Conservation (phyloP, 2,888 invertebrate genomes). For the Yponomeuta malinellus region DNA sequence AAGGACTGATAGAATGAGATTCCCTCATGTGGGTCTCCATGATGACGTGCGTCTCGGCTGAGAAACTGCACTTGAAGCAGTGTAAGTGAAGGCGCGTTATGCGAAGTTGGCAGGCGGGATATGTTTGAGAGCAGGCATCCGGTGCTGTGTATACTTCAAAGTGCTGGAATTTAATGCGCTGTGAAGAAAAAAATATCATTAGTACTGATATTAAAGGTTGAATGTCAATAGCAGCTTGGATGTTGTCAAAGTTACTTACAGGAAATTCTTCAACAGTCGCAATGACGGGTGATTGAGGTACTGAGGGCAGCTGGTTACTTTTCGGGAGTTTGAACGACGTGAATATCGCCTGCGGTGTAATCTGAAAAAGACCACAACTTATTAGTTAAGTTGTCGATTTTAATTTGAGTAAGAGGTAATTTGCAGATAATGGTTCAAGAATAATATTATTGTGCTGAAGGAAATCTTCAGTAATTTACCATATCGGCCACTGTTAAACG, state of each 20-base stretch:
- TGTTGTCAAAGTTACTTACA: conserved; percentile 38
- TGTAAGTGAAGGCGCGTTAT: conserved; percentile 86
- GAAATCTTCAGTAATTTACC: too few relatives aligned
- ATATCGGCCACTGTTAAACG: too few relatives aligned
- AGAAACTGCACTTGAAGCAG: conserved; percentile 91
- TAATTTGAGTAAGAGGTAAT: too few relatives aligned
- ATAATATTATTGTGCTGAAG: too few relatives aligned
- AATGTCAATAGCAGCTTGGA: neutral
- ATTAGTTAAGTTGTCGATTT: too few relatives aligned
- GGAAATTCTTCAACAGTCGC: conserved; percentile 67
- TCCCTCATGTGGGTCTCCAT: conserved; percentile 90
- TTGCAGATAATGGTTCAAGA: too few relatives aligned
- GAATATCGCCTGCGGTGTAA: conserved; percentile 91
- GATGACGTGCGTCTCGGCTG: conserved; percentile 85
- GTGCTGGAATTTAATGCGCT: conserved; percentile 77
- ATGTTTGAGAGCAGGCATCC: conserved; percentile 79
- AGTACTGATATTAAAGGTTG: too few relatives aligned
- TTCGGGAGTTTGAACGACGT: conserved; percentile 95
- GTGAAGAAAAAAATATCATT: conserved; percentile 23
- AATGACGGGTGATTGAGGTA: conserved; percentile 57
- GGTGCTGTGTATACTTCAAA: conserved; percentile 78
- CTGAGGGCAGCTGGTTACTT: conserved; percentile 63
- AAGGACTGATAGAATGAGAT: conserved; percentile 88
- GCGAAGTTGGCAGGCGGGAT: conserved; percentile 82
- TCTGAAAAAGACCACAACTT: conserved; percentile 10